phyloP scores from a whole-genome alignment of 2,888 invertebrate species.

The Nysson spinosus region DNA sequence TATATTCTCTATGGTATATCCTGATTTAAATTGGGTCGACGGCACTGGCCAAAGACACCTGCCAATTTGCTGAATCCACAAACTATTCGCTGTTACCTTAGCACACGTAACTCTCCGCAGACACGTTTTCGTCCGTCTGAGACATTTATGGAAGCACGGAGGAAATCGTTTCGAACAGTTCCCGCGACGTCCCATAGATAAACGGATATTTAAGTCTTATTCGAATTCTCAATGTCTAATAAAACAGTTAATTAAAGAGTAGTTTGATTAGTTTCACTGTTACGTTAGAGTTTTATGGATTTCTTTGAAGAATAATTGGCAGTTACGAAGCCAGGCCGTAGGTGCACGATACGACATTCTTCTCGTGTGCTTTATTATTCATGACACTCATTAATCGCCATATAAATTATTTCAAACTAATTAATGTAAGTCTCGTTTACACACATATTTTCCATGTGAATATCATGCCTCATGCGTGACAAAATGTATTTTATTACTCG shows the following conservation, averaged over 20 bases:
- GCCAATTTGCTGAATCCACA: conserved; percentile 61
- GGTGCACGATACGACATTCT: conserved; percentile 4
- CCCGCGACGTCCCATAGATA: too few species aligned
- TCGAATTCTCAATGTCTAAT: too few species aligned
- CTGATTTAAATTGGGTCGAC: conserved; percentile 70
- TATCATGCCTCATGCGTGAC: conserved; percentile 30
- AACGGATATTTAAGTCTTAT: too few species aligned
- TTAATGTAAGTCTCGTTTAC: conserved; percentile 33
- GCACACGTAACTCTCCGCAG: conserved; percentile 1
- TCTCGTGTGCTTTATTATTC: background rate
- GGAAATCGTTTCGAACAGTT: background rate
- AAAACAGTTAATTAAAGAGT: too few species aligned
- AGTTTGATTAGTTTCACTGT: too few species aligned
- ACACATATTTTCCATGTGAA: conserved; percentile 5
- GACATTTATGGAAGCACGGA: background rate
- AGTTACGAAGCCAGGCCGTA: too few species aligned
- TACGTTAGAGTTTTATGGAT: too few species aligned
- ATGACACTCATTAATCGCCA: background rate
- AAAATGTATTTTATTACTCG: conserved; percentile 38
- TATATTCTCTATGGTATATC: conserved; percentile 57
- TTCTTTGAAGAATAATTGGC: too few species aligned
- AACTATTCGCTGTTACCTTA: conserved; percentile 57
- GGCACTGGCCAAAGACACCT: conserved; percentile 42
- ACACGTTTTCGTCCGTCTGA: background rate
- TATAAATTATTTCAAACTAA: conserved; percentile 8